Conservation (phyloP, 2,113 vertebrate genomes). For the Acanthochromis polyacanthus region DNA sequence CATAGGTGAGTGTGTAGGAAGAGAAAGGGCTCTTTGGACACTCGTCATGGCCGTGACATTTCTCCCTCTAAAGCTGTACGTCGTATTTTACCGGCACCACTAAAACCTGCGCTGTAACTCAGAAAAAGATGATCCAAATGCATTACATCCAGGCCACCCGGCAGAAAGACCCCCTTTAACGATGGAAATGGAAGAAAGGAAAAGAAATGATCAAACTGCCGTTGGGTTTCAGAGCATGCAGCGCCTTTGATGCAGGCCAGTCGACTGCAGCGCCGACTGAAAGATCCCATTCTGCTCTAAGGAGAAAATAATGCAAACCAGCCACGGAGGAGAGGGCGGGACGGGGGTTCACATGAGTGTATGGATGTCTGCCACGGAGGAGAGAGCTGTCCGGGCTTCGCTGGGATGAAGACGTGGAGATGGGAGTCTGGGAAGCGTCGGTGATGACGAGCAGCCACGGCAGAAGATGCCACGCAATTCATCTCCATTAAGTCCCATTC, state of each 20-base stretch:
- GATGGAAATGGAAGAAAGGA: slow-evolving; percentile 62
- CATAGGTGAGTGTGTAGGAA: slow-evolving; percentile 1
- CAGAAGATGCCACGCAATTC: slow-evolving; percentile 57
- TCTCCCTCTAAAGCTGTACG: slow-evolving; percentile 46
- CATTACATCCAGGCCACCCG: slow-evolving; percentile 67
- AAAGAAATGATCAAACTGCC: slow-evolving; percentile 62
- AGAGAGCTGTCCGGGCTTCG: slow-evolving; percentile 47
- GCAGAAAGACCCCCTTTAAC: slow-evolving; percentile 65
- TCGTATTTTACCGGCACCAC: slow-evolving; percentile 59
- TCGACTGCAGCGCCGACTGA: slow-evolving; percentile 59
- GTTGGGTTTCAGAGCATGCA: slow-evolving; percentile 59
- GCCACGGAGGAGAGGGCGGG: slow-evolving; percentile 6
- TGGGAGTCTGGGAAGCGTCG: slow-evolving; percentile 66
- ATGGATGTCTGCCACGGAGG: slow-evolving; percentile 46
- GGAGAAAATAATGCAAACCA: slow-evolving; percentile 76
- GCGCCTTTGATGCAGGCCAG: slow-evolving; percentile 71
- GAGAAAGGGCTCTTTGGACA: slow-evolving; percentile 40
- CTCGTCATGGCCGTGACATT: slow-evolving; percentile 40
- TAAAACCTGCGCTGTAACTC: slow-evolving; percentile 60
- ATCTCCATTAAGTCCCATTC: slow-evolving; percentile 72
- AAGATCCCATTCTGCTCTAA: slow-evolving; percentile 70
- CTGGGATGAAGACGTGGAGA: slow-evolving; percentile 72
- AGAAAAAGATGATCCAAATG: slow-evolving; percentile 55
- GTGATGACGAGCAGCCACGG: slow-evolving; percentile 62
- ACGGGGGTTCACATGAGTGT: slow-evolving; percentile 33